Evolutionary conservation across 2,888 invertebrate genomes (phyloP).

Genomic region (Limnephilus marmoratus): DNA sequence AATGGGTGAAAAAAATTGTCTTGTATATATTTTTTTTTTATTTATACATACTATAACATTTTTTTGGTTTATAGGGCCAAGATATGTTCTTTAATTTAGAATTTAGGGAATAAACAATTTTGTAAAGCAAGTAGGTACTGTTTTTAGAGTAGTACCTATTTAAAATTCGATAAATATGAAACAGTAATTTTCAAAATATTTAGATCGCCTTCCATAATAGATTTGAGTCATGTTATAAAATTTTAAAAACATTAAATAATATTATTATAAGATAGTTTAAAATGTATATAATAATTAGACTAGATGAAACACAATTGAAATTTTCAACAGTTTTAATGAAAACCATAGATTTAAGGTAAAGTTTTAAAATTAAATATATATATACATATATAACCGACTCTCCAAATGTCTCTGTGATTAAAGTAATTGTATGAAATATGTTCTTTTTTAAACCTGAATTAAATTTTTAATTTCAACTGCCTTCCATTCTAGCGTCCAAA

Average conservation of each 20-base stretch:
- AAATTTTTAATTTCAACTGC: too few relatives aligned
- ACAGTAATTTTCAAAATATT: slow-evolving; percentile 12
- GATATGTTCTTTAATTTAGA: not conserved
- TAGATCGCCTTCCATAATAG: slow-evolving; percentile 16
- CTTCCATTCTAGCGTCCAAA: too few relatives aligned
- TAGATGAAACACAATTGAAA: not conserved
- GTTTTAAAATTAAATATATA: slow-evolving; percentile 3
- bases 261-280: not conserved
- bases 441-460: not conserved
- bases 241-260: not conserved
- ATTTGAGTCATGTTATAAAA: slow-evolving; percentile 1
- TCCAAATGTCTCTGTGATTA: slow-evolving; percentile 49
- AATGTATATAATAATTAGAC: not conserved
- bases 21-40: too few relatives aligned
- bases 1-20: not conserved
- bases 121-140: not conserved
- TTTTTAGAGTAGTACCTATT: not conserved
- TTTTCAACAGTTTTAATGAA: slow-evolving; percentile 12
- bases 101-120: not conserved
- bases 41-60: too few relatives aligned
- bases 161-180: not conserved
- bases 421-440: slow-evolving; percentile 29
- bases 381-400: slow-evolving; percentile 25
- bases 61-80: not conserved
- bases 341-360: slow-evolving; percentile 22